Conservation (phyloP, 1,140 invertebrate species). For the Cotesia glomerata region DNA sequence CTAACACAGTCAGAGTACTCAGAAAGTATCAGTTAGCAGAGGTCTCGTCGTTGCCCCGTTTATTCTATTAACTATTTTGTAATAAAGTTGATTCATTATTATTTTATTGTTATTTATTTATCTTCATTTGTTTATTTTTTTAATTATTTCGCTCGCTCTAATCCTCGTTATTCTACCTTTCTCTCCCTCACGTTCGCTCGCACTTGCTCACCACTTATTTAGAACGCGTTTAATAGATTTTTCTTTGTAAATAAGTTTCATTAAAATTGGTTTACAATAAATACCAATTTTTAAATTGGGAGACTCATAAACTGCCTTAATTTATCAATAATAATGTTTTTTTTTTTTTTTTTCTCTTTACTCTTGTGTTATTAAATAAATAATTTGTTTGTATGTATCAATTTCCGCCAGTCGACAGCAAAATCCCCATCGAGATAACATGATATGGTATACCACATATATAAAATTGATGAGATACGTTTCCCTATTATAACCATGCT, state of each 20-base stretch:
- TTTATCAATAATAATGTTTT: slow-evolving; percentile 10
- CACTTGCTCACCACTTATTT: not conserved
- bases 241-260: not conserved
- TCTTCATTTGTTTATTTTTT: slow-evolving; percentile 10
- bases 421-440: slow-evolving; percentile 43
- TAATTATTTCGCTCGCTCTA: slow-evolving; percentile 1
- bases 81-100: not conserved
- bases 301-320: slow-evolving; percentile 4
- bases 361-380: slow-evolving; percentile 2
- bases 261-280: slow-evolving; percentile 4
- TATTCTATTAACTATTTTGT: slow-evolving; percentile 29
- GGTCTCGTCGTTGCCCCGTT: slow-evolving; percentile 35
- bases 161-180: not conserved
- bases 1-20: slow-evolving; percentile 28
- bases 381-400: not conserved
- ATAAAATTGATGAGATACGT: slow-evolving; percentile 57
- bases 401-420: slow-evolving; percentile 35
- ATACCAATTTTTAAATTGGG: slow-evolving; percentile 9
- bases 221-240: too few species aligned
- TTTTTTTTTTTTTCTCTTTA: slow-evolving; percentile 9
- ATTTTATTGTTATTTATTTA: slow-evolving; percentile 17
- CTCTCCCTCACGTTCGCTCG: not conserved
- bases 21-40: slow-evolving; percentile 35
- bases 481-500: slow-evolving; percentile 48
- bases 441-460: slow-evolving; percentile 53